Evolutionary conservation across 2,113 vertebrate genomes (phyloP).

Genomic region (Calyptomena viridis): DNA sequence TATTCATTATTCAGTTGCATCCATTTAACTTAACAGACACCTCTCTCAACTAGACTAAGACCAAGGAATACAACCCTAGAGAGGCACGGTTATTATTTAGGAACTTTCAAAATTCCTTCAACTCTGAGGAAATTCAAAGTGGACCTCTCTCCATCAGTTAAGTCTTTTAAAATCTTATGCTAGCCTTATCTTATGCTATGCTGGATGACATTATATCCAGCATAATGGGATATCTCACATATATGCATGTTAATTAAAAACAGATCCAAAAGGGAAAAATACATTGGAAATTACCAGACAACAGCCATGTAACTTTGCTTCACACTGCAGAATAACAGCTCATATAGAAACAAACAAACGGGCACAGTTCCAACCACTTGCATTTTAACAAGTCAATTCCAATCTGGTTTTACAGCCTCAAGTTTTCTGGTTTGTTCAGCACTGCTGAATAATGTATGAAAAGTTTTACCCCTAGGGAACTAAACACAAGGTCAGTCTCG

Average conservation of each 20-base stretch:
- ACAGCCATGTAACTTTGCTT: background rate
- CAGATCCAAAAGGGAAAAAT: background rate
- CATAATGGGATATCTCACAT: background rate
- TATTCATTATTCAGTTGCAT: background rate
- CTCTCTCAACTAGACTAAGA: background rate
- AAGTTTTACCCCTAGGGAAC: conserved; percentile 3
- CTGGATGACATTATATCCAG: background rate
- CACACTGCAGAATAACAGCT: background rate
- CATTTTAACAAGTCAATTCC: background rate
- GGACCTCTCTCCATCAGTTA: background rate
- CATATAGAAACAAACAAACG: background rate
- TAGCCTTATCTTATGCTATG: background rate
- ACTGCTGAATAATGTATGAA: background rate
- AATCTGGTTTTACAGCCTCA: background rate
- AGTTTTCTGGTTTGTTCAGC: background rate
- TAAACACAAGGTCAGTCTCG: background rate
- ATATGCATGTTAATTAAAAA: background rate
- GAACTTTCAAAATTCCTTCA: background rate
- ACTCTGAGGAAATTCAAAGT: background rate
- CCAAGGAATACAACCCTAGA: background rate
- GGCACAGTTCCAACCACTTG: background rate
- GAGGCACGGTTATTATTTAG: background rate
- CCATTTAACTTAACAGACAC: background rate
- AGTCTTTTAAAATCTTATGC: background rate
- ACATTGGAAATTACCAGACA: background rate